Base-by-base conservation (phyloP, 2,888 invertebrate genomes). In the Epiblema foenella region DNA sequence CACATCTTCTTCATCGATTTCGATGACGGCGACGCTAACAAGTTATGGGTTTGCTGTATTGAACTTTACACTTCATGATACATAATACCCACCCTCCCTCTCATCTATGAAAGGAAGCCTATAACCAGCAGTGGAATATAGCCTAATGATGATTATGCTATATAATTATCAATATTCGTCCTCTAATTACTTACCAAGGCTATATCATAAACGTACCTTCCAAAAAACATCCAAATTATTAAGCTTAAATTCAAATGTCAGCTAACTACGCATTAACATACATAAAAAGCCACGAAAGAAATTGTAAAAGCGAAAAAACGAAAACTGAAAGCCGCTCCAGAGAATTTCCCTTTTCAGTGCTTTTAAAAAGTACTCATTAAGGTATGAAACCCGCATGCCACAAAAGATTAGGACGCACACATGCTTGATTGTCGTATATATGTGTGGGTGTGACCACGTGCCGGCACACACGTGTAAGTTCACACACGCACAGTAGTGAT, bases 301-400 rank as follows among this genome's bases (percentile, higher is more conserved):
- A 69, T 42, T 51, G 29, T n/a, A 62, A 57, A 33, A 64, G 63
- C 46, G 46, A 42, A 68, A 39, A 54, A 62, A 59, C 76, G 76
- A 81, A 81, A 78, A 76, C 78, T 80, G 76, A 80, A 82, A 82
- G 78, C 80, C 82, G 73, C 75, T 73, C 75, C 82, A 84, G 86
- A 88, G 86, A 86, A 84, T 88, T 88, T 86, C 85, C 87, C 88
- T 88, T 91, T 92, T 91, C 89, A 90, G 89, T 81, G 81, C 83
- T 88, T 88, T 87, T 82, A 87, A 89, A 87, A 89, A 88, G 85
- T 88, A 89, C 90, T 90, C 88, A 88, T 89, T 89, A 89, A 84
- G 84, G 88, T 89, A 89, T 88, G 88, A 87, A 91, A 82, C 89
- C 90, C 87, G 87, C 91, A 93, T 93, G 91, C 93, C 93, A 87